Conservation (phyloP, 2,113 vertebrate species). For the Proterorhinus semilunaris region DNA sequence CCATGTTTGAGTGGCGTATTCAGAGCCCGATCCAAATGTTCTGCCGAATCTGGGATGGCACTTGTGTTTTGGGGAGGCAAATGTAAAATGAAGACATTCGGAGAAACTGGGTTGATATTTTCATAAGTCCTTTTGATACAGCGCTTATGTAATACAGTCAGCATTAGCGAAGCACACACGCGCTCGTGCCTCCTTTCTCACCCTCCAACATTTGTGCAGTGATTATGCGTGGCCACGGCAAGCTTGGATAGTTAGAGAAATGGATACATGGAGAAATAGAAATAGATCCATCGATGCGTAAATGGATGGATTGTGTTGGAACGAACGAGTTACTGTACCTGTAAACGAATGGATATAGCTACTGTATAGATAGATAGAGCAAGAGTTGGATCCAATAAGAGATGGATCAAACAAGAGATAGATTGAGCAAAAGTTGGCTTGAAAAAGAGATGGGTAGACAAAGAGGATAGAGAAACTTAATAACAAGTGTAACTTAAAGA, state of each 20-base stretch:
- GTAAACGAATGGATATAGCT: too few relatives aligned
- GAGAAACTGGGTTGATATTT: conserved; percentile 6
- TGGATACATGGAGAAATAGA: neutral
- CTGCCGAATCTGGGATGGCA: neutral
- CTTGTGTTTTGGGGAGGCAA: neutral
- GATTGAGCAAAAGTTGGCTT: too few relatives aligned
- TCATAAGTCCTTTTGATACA: conserved; percentile 5
- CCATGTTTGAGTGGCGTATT: too few relatives aligned
- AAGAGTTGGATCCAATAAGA: too few relatives aligned
- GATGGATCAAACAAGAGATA: too few relatives aligned
- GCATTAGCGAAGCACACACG: neutral
- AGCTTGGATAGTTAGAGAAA: neutral
- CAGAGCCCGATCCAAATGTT: neutral
- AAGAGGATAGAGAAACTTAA: too few relatives aligned
- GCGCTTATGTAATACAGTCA: neutral
- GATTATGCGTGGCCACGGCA: neutral
- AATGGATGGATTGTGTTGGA: neutral
- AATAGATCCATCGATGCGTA: neutral
- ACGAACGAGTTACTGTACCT: too few relatives aligned
- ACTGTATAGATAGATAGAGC: too few relatives aligned
- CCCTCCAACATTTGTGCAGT: neutral
- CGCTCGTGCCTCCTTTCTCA: neutral
- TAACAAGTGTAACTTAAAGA: too few relatives aligned
- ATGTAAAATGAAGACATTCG: neutral
- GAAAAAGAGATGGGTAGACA: too few relatives aligned